These are phyloP conservation scores for Australoheros facetus DNA, from an alignment of 2,797 vertebrate species.

Conservation along the genomic window DNA sequence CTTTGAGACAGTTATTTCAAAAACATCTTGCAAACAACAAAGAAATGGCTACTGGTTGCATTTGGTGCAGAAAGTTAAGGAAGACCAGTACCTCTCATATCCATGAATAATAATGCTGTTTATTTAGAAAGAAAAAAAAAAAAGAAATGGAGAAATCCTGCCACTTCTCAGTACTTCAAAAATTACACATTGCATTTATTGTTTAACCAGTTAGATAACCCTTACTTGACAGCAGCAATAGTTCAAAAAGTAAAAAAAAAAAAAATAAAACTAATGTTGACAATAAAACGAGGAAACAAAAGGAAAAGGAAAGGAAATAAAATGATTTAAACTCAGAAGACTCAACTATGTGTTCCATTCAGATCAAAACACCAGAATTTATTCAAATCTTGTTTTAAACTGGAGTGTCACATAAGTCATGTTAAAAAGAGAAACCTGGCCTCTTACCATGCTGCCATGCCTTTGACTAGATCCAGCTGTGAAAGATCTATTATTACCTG, in stretches of 20 bases:
- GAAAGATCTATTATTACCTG: constrained; percentile 91
- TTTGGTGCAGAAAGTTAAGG: background rate
- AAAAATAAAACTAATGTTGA: too few relatives aligned
- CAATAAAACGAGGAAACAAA: too few relatives aligned
- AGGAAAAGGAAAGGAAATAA: too few relatives aligned
- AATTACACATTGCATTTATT: too few relatives aligned
- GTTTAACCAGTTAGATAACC: too few relatives aligned
- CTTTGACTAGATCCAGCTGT: constrained; percentile 86
- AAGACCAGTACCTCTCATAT: too few relatives aligned
- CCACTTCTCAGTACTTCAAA: background rate
- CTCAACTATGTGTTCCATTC: background rate
- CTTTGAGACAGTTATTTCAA: too few relatives aligned
- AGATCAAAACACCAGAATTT: background rate
- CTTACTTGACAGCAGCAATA: too few relatives aligned
- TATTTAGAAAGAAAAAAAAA: too few relatives aligned
- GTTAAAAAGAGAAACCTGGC: background rate
- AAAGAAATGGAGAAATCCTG: too few relatives aligned
- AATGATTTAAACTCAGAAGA: background rate
- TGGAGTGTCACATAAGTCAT: background rate
- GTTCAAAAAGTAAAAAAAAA: too few relatives aligned
- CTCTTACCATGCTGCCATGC: constrained; percentile 88
- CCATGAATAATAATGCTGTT: too few relatives aligned
- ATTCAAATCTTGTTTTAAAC: background rate
- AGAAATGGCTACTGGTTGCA: background rate
- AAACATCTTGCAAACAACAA: background rate